Percentiles rank a stretch among this genome's conserved stretches.
Conservation (phyloP, 2,113 vertebrate genomes). For the Solea solea region DNA sequence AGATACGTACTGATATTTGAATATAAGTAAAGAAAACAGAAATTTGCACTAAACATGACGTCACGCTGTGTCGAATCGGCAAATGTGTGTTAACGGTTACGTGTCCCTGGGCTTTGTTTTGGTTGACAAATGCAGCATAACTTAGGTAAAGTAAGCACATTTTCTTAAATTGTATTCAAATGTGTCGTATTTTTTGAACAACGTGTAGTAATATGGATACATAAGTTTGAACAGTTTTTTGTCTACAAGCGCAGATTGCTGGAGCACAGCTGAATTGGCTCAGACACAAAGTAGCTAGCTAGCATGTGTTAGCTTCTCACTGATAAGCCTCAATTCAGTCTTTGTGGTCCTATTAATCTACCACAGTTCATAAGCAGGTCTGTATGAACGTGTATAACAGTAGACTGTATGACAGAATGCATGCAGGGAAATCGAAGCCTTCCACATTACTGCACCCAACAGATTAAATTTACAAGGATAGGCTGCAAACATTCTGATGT, state of each 20-base stretch:
- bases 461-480: too few relatives aligned
- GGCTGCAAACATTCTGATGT: too few relatives aligned
- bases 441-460: too few relatives aligned
- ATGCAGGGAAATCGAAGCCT: too few relatives aligned
- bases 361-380: too few relatives aligned
- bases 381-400: too few relatives aligned
- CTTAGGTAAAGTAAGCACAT: slow-evolving; percentile 15
- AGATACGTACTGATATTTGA: too few relatives aligned
- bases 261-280: background rate
- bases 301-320: background rate
- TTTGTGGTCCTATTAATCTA: too few relatives aligned
- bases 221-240: background rate
- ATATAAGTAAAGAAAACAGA: background rate
- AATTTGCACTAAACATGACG: background rate
- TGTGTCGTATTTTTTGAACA: background rate
- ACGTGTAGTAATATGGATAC: accelerated
- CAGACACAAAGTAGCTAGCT: background rate
- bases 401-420: too few relatives aligned
- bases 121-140: slow-evolving; percentile 1
- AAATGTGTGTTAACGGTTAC: accelerated
- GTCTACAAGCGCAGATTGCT: too few relatives aligned
- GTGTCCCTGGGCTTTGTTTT: slow-evolving; percentile 36
- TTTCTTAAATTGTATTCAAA: background rate
- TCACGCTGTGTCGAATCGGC: slow-evolving; percentile 52
- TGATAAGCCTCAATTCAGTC: background rate